These are phyloP conservation scores for Ictalurus furcatus DNA, from an alignment of 2,113 vertebrate species.

Conservation along the genomic window DNA sequence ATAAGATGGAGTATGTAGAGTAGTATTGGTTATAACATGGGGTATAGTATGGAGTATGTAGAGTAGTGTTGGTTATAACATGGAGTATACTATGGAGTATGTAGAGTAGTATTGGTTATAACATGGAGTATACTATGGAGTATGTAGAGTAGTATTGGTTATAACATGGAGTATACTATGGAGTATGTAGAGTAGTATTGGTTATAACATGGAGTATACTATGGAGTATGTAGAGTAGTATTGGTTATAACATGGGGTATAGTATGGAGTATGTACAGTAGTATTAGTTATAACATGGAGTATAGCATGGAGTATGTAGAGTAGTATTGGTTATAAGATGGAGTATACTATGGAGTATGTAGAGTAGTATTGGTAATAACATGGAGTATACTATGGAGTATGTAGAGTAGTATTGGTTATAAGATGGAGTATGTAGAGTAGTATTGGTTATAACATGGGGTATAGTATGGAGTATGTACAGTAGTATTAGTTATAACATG, in stretches of 20 bases:
- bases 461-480: no score
- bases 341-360: not conserved
- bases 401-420: no score
- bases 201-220: not conserved
- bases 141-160: not conserved
- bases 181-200: no score
- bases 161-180: not conserved
- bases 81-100: not conserved
- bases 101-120: not conserved
- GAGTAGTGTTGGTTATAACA: not conserved
- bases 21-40: not conserved
- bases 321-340: no score
- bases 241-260: not conserved
- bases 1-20: not conserved
- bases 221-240: no score
- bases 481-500: no score
- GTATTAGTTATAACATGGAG: not conserved
- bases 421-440: no score
- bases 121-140: not conserved
- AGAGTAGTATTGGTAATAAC: no score
- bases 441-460: no score
- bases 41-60: not conserved
- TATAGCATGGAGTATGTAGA: not conserved
- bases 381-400: not conserved
- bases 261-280: no score